A percentile compares a stretch with the other conserved stretches of the same genome.
These are phyloP conservation scores for Pinctada fucata DNA, from an alignment of 2,888 invertebrate genomes.

Conservation along the genomic window DNA sequence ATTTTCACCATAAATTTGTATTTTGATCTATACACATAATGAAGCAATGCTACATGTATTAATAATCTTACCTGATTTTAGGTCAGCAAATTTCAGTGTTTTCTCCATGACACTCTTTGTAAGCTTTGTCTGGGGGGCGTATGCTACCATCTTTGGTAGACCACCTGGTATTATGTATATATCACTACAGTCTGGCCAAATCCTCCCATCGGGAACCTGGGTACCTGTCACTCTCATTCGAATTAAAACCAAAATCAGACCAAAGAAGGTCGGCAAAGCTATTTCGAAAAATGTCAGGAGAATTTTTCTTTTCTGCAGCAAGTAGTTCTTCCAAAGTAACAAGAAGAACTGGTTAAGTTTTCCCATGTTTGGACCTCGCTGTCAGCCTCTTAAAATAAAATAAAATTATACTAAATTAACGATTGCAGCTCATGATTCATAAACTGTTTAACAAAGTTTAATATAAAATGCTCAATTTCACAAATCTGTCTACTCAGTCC, in stretches of 20 bases:
- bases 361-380: slow-evolving; percentile 20
- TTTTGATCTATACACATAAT: too few relatives aligned
- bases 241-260: slow-evolving; percentile 83
- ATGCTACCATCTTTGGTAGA: slow-evolving; percentile 53
- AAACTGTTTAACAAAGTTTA: too few relatives aligned
- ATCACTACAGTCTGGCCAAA: slow-evolving; percentile 61
- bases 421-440: too few relatives aligned
- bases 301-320: slow-evolving; percentile 86
- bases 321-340: slow-evolving; percentile 90
- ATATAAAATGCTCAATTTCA: too few relatives aligned
- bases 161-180: slow-evolving; percentile 17
- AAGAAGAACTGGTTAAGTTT: slow-evolving; percentile 80
- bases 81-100: not conserved
- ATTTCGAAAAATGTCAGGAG: slow-evolving; percentile 84
- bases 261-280: slow-evolving; percentile 69
- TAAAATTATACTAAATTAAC: too few relatives aligned
- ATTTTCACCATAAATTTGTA: too few relatives aligned
- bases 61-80: too few relatives aligned
- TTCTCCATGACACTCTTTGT: slow-evolving; percentile 55
- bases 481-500: too few relatives aligned
- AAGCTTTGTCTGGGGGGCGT: slow-evolving; percentile 51
- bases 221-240: slow-evolving; percentile 83
- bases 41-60: too few relatives aligned
- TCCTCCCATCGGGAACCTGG: slow-evolving; percentile 63
- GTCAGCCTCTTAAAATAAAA: not conserved